A percentile compares a stretch with the other conserved stretches of the same genome.
These are phyloP conservation scores for Glossophaga mutica DNA, from an alignment of 2,797 vertebrate species.

Conservation along the genomic window DNA sequence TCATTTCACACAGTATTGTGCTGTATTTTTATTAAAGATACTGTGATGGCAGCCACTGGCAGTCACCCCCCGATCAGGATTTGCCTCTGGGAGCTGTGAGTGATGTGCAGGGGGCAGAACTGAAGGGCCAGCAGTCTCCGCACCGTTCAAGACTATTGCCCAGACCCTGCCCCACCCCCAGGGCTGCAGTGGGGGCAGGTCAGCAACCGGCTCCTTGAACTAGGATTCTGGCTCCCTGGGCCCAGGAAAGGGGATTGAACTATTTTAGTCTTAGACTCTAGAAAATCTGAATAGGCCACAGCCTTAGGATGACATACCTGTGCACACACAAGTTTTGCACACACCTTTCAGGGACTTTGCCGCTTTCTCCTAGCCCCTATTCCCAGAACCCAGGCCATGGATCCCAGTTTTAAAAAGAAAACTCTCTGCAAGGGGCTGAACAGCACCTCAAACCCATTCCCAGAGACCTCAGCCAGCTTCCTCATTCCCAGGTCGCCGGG, in stretches of 20 bases:
- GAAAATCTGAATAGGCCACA: background rate
- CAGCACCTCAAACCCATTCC: background rate
- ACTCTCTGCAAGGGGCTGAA: background rate
- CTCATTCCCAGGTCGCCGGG: background rate
- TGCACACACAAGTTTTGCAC: background rate
- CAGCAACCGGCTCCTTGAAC: background rate
- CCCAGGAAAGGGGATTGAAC: background rate
- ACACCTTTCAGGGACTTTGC: background rate
- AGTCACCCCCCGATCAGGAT: constrained; percentile 25
- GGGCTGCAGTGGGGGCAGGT: background rate
- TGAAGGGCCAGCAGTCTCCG: background rate
- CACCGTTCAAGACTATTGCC: background rate
- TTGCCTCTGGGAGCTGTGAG: constrained; percentile 42
- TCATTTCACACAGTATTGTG: constrained; percentile 17
- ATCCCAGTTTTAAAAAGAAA: background rate
- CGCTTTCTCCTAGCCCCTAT: background rate
- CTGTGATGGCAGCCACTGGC: background rate
- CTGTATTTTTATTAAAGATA: constrained; percentile 62
- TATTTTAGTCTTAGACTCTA: background rate
- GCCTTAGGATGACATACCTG: background rate
- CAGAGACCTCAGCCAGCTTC: background rate
- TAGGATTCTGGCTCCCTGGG: background rate
- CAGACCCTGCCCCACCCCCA: background rate
- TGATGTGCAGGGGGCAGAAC: background rate
- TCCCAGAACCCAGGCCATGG: background rate